phyloP scores from a whole-genome alignment of 2,888 invertebrate species.

The Octodonta nipae region DNA sequence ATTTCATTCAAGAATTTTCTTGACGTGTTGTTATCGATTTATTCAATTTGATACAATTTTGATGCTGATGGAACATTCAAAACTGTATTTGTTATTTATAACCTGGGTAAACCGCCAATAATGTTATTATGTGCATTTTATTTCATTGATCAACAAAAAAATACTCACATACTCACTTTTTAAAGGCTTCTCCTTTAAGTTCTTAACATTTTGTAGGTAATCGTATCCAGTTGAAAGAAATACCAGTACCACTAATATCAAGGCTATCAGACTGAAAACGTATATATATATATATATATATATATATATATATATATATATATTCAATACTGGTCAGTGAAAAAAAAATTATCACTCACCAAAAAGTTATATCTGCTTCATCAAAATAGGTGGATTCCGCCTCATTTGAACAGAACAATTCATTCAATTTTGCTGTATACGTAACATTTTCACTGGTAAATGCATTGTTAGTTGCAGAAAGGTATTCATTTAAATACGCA shows the following conservation, averaged over 20 bases:
- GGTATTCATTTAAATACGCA: constrained; percentile 23
- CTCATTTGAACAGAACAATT: constrained; percentile 25
- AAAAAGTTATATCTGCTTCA: constrained; percentile 28
- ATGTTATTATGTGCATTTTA: neutral
- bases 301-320: too few species aligned
- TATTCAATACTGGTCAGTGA: too few species aligned
- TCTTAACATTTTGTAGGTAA: constrained; percentile 14
- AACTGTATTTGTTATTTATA: too few species aligned
- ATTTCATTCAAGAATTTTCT: too few species aligned
- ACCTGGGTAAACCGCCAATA: too few species aligned
- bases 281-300: neutral
- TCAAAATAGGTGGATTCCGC: constrained; percentile 22
- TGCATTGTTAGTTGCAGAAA: constrained; percentile 23
- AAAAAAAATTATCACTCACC: constrained; percentile 22
- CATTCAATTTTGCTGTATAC: constrained; percentile 19
- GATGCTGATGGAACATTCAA: too few species aligned
- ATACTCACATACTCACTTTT: constrained; percentile 21
- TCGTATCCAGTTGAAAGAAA: constrained; percentile 31
- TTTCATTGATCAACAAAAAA: neutral
- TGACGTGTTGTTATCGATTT: too few species aligned
- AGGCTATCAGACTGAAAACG: constrained; percentile 22
- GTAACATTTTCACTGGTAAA: constrained; percentile 22
- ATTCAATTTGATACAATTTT: too few species aligned
- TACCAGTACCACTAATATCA: constrained; percentile 24
- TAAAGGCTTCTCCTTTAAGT: constrained; percentile 20